These are phyloP conservation scores for Gallinago media DNA, from an alignment of 2,113 vertebrate species.

Conservation along the genomic window DNA sequence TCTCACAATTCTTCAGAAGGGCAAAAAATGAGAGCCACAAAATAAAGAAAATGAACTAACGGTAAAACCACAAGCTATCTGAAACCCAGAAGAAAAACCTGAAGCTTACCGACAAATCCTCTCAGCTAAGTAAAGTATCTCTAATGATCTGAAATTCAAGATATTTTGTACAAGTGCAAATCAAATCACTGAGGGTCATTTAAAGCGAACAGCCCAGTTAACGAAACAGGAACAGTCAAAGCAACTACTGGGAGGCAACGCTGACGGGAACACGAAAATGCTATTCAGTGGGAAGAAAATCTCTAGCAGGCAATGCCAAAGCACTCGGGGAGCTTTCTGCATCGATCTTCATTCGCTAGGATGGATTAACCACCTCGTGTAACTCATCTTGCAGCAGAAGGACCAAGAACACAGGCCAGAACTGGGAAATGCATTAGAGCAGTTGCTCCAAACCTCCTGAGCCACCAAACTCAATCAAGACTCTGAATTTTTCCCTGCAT, in stretches of 20 bases:
- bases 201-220: neutral
- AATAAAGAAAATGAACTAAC: neutral
- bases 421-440: neutral
- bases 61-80: neutral
- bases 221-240: neutral
- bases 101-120: neutral
- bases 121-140: neutral
- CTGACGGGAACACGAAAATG: neutral
- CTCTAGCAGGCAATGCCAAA: conserved; percentile 3
- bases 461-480: neutral
- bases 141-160: neutral
- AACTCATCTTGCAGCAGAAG: neutral
- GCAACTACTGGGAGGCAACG: neutral
- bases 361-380: neutral
- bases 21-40: neutral
- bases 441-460: neutral
- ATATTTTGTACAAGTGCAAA: neutral
- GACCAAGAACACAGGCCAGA: neutral
- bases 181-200: neutral
- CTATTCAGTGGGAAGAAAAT: neutral
- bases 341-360: neutral
- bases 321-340: neutral
- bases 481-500: neutral
- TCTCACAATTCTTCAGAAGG: neutral
- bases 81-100: neutral